Evolutionary conservation across 2,888 invertebrate genomes (phyloP), one percentile per base, ranked within the genome.

Genomic region (Stenodema calcarata): DNA sequence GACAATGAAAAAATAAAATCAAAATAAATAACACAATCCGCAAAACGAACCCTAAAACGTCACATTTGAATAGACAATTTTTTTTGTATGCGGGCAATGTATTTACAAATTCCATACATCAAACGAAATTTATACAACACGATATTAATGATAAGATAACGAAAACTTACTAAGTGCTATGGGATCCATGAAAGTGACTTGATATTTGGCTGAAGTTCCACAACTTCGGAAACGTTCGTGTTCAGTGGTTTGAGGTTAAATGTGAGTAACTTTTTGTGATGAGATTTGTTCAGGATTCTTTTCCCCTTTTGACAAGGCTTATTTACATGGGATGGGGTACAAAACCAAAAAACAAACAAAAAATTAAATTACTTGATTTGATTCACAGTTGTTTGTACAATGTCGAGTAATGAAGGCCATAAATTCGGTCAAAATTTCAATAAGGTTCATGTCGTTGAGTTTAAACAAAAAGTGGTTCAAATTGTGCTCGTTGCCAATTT

Each of bases 91-190:
- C 23, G 23, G 62, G 23, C 62, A 62, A 62, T 12, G 6, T 62
- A 62, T 62, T 62, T 62, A 62, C 62, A 62, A 62, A 62, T n/a
- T 62, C 62, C 62, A 62, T 27, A 62, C 62, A 73, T 73, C 73
- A 14, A 73, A 73, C n/a, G n/a, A 73, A 73, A 73, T n/a, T 73
- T 28, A 73, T 41, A 44, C 35, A 78, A 18, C 44, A 76, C 75
- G 12, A 76, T 30, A 78, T 18, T 42, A 7, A 42, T 41, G 35
- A 41, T 35, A 35, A 30, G 18, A 62, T 62, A 73, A 35, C 11
- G 28, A 73, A 30, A 30, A 35, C 11, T 30, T 73, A 73, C 30
- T 7, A 73, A 35, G 41, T 73, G 41, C 73, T 28, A 73, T 73
- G 3, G 2, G 11, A 18, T 54, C 54, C n/a, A 54, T 54, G 4